Conservation (phyloP, 2,888 invertebrate genomes). For the Metellina segmentata region DNA sequence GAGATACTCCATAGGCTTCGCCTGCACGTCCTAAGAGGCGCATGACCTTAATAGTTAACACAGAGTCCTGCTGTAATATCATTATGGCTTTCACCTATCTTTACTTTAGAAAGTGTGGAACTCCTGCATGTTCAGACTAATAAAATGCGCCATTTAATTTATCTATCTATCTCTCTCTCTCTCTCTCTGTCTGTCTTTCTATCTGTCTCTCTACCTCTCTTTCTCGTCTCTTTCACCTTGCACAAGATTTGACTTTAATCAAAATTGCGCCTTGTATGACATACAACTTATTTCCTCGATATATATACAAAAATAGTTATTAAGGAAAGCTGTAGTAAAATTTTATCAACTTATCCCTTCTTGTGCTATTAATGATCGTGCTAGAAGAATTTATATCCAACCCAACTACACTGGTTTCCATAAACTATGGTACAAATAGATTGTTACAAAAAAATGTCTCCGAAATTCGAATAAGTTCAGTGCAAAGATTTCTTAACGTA, state of each 20-base stretch:
- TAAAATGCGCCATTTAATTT: not conserved
- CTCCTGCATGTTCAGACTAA: constrained; percentile 43
- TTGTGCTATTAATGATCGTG: too few relatives aligned
- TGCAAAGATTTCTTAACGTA: too few relatives aligned
- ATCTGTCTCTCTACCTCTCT: constrained; percentile 15
- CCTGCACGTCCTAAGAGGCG: constrained; percentile 46
- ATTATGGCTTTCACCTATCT: constrained; percentile 1
- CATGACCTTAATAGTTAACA: constrained; percentile 28
- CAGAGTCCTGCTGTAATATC: not conserved
- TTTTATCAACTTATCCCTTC: too few relatives aligned
- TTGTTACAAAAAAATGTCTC: too few relatives aligned
- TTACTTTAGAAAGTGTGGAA: constrained; percentile 24
- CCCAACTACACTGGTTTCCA: too few relatives aligned
- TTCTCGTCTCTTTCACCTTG: constrained; percentile 14
- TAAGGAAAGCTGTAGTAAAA: too few relatives aligned
- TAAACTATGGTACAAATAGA: too few relatives aligned
- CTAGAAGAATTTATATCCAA: too few relatives aligned
- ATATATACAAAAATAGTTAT: too few relatives aligned
- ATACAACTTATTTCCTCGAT: too few relatives aligned
- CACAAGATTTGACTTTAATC: not conserved
- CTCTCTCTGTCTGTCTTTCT: constrained; percentile 23
- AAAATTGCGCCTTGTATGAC: too few relatives aligned
- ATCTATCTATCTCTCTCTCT: constrained; percentile 4
- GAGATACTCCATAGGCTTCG: constrained; percentile 4
- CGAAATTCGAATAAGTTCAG: too few relatives aligned